phyloP scores from a whole-genome alignment of 92 coral and sea anemone species.

The Pocillopora meandrina region DNA sequence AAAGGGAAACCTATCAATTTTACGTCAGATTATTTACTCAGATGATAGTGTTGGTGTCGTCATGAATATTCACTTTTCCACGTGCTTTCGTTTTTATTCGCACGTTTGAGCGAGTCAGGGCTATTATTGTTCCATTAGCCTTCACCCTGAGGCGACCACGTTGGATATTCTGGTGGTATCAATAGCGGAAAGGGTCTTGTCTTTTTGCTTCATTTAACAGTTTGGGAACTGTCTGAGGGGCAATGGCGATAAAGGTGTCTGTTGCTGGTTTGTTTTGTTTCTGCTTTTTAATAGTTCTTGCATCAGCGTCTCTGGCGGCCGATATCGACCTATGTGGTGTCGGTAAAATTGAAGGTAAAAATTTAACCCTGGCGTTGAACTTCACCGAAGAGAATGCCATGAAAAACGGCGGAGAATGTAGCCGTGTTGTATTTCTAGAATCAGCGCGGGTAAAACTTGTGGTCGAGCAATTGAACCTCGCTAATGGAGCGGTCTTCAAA shows the following conservation, averaged over 20 bases:
- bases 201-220: background rate
- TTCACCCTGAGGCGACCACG: conserved; percentile 11
- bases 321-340: conserved; percentile 49
- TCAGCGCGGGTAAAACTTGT: conserved; percentile 48
- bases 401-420: conserved; percentile 32
- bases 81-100: conserved; percentile 24
- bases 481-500: conserved; percentile 31
- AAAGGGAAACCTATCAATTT: conserved; percentile 1
- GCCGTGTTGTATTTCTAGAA: conserved; percentile 34
- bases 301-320: conserved; percentile 2
- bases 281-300: background rate
- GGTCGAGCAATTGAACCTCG: conserved; percentile 29
- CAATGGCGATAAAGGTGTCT: conserved; percentile 3
- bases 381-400: conserved; percentile 14
- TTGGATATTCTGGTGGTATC: background rate
- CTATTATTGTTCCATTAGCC: background rate
- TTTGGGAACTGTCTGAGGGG: background rate
- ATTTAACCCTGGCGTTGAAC: conserved; percentile 45
- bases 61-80: conserved; percentile 45
- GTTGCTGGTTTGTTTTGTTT: conserved; percentile 23
- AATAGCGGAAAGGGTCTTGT: background rate
- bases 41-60: conserved; percentile 14
- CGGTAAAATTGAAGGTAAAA: conserved; percentile 34
- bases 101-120: background rate
- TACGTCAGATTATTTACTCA: conserved; percentile 14